Evolutionary conservation across 2,113 vertebrate genomes (phyloP).

Genomic region (Eidolon helvum): DNA sequence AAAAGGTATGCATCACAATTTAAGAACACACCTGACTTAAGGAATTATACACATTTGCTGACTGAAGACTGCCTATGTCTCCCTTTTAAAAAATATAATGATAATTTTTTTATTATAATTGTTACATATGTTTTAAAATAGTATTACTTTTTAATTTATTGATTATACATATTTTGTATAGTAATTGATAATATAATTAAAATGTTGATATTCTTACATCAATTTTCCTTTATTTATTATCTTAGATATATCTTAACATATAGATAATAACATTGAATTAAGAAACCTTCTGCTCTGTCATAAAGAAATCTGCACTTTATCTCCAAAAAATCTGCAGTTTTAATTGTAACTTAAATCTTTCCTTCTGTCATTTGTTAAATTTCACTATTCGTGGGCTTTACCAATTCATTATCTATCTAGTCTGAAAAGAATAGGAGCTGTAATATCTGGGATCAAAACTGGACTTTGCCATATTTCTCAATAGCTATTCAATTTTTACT

Average conservation of each 20-base stretch:
- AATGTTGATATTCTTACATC: not conserved
- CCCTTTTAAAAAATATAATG: not conserved
- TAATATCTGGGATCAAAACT: conserved; percentile 15
- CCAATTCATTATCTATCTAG: not conserved
- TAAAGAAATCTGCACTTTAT: not conserved
- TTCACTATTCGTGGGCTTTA: not conserved
- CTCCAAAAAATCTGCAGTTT: not conserved
- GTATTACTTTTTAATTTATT: not conserved
- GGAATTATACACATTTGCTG: not conserved
- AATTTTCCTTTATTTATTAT: not conserved
- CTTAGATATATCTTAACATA: not conserved
- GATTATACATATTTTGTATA: not conserved
- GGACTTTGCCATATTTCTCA: not conserved
- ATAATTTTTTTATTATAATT: not conserved
- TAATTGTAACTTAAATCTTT: conserved; percentile 16
- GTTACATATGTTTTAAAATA: not conserved
- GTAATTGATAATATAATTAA: not conserved
- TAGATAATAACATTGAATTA: not conserved
- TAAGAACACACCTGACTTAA: not conserved
- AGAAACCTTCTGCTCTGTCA: not conserved
- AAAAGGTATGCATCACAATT: too few species aligned
- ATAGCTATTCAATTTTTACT: not conserved
- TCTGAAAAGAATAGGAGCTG: not conserved
- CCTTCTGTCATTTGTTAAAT: not conserved
- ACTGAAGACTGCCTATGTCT: not conserved